Evolutionary conservation across 2,888 invertebrate species (phyloP).

Genomic region (Platycheirus rosarum): DNA sequence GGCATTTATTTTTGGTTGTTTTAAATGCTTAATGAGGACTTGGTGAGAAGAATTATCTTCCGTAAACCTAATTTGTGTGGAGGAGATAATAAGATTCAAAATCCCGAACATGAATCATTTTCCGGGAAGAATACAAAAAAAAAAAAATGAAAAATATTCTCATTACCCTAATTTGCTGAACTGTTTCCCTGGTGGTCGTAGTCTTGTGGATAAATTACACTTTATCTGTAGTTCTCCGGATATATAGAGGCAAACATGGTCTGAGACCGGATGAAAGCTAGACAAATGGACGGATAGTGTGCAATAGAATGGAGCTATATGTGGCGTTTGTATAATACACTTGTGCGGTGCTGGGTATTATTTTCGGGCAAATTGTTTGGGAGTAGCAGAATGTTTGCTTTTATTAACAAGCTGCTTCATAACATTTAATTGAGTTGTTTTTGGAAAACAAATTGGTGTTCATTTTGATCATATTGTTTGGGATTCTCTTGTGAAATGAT

Average conservation of each 20-base stretch:
- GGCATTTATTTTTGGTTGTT: not conserved
- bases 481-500: not conserved
- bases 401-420: not conserved
- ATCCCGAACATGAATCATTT: constrained; percentile 52
- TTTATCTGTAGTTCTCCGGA: constrained; percentile 43
- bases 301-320: not conserved
- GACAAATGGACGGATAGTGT: constrained; percentile 38
- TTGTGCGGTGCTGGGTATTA: not conserved
- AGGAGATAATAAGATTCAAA: constrained; percentile 16
- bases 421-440: not conserved
- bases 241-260: not conserved
- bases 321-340: constrained; percentile 2
- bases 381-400: not conserved
- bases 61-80: constrained; percentile 33
- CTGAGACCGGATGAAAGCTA: constrained; percentile 27
- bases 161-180: constrained; percentile 53
- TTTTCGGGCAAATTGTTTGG: constrained; percentile 3
- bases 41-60: not conserved
- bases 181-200: constrained; percentile 21
- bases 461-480: not conserved
- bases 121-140: not conserved
- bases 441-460: not conserved
- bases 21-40: constrained; percentile 34
- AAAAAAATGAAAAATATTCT: constrained; percentile 41
- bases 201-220: constrained; percentile 45